Base-by-base conservation (phyloP, 2,888 invertebrate genomes). In the Diloba caeruleocephala region DNA sequence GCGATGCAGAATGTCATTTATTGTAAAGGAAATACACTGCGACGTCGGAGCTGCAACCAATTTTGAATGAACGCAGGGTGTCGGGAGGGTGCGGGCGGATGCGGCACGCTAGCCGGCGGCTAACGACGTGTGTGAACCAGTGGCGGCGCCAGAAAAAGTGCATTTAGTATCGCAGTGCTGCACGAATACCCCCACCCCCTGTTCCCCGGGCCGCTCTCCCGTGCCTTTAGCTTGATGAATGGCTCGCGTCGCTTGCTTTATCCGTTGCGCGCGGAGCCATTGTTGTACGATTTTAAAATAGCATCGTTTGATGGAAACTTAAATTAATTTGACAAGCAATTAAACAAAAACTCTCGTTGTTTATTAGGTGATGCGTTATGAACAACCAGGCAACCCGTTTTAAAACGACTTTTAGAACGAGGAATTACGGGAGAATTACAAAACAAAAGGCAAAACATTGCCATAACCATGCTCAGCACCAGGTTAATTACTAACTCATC, bases 211-310 rank as follows among this genome's bases (percentile, higher is more conserved):
- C 17, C 36, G n/a, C 29, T n/a, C 19, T 26, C 6, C 26, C 3
- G 15, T 41, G 13, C 36, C 43, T 7, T 10, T 23, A 10, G 41
- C 44, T 37, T 56, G 56, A 56, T 38, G 52, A 52, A 49, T 52
- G 49, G 45, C 29, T 38, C 21, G 34, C 38, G 48, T 54, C 57
- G 46, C 48, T 44, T 32, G 61, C 52, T 19, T 29, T 41, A 15
- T 38, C 45, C 36, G 42, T 19, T 32, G 52, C 41, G 41, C 6
- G 32, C 26, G 37, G 14, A 5, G n/a, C 39, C 48, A 44, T 45
- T 61, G 31, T 45, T 10, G 15, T 25, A 38, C 54, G 43, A 60
- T 57, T 60, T 60, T 23, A 42, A 59, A 56, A 56, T 51, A 60
- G n/a, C n/a, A n/a, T n/a, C n/a, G n/a, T n/a, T n/a, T n/a, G n/a